These are phyloP conservation scores for Cerceris ruficornis DNA, from an alignment of 2,888 invertebrate species.

Conservation along the genomic window DNA sequence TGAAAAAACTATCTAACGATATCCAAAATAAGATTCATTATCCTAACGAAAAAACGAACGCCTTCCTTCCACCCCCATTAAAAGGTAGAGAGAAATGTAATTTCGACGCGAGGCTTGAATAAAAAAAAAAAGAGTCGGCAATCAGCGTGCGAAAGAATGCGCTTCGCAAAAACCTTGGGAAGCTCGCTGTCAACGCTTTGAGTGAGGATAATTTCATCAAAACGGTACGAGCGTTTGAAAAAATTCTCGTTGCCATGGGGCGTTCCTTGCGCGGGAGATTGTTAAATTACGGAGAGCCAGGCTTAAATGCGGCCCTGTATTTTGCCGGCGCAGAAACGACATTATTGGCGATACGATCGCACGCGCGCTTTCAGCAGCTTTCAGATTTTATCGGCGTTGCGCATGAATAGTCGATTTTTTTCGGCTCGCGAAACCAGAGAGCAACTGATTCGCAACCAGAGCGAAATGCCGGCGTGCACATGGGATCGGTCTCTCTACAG, in stretches of 20 bases:
- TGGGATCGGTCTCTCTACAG: slow-evolving; percentile 21
- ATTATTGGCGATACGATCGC: slow-evolving; percentile 63
- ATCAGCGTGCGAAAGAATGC: too few relatives aligned
- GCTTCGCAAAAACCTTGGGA: neutral
- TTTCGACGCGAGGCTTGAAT: too few relatives aligned
- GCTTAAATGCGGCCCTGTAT: slow-evolving; percentile 41
- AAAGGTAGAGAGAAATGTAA: too few relatives aligned
- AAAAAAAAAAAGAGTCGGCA: too few relatives aligned
- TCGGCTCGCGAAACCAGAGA: slow-evolving; percentile 56
- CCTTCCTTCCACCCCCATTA: too few relatives aligned
- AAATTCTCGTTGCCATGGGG: neutral
- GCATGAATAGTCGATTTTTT: slow-evolving; percentile 65
- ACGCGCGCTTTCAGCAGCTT: slow-evolving; percentile 59
- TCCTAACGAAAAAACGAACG: too few relatives aligned
- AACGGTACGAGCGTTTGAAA: neutral
- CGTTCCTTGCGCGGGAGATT: neutral
- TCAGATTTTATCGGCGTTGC: slow-evolving; percentile 56
- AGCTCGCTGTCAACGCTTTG: neutral
- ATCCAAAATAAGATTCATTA: too few relatives aligned
- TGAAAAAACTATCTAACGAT: too few relatives aligned
- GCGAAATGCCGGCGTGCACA: slow-evolving; percentile 55
- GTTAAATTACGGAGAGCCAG: slow-evolving; percentile 35
- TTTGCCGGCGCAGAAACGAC: slow-evolving; percentile 58
- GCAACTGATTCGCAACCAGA: slow-evolving; percentile 63
- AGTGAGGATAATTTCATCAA: neutral